Evolutionary conservation across 2,113 vertebrate species (phyloP).

Genomic region (Oreochromis tanganicae): DNA sequence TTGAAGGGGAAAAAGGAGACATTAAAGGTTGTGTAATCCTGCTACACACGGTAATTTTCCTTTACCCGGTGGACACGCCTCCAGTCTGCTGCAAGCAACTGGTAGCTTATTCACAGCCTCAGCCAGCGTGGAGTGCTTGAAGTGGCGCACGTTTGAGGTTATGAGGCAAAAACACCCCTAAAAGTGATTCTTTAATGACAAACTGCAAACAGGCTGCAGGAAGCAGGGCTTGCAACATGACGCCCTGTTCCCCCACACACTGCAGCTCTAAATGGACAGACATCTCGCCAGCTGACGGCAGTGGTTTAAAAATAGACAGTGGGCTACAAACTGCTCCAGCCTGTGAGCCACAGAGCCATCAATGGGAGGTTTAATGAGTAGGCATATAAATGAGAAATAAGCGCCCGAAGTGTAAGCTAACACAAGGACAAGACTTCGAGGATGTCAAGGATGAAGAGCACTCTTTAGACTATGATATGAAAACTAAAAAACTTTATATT

Average conservation of each 20-base stretch:
- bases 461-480: neutral
- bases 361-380: neutral
- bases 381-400: neutral
- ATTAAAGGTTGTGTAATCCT: neutral
- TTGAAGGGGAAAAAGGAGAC: accelerated
- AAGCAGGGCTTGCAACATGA: constrained; percentile 56
- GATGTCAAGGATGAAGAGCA: neutral
- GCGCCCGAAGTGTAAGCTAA: neutral
- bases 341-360: neutral
- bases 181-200: neutral
- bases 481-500: neutral
- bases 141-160: neutral
- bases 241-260: constrained; percentile 14
- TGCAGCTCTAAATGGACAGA: constrained; percentile 57
- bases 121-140: neutral
- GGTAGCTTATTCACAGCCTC: neutral
- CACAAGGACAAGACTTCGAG: constrained; percentile 1
- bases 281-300: constrained; percentile 58
- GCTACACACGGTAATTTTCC: constrained; percentile 31
- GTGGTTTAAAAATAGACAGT: constrained; percentile 63
- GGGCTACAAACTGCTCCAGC: constrained; percentile 7
- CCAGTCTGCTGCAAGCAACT: constrained; percentile 45
- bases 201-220: neutral
- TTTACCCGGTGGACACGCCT: constrained; percentile 27
- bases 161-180: too few species aligned